Percentiles rank a stretch among this genome's conserved stretches.
Evolutionary conservation across 2,797 vertebrate species (phyloP).

Genomic region (Oreonectes daqikongensis): DNA sequence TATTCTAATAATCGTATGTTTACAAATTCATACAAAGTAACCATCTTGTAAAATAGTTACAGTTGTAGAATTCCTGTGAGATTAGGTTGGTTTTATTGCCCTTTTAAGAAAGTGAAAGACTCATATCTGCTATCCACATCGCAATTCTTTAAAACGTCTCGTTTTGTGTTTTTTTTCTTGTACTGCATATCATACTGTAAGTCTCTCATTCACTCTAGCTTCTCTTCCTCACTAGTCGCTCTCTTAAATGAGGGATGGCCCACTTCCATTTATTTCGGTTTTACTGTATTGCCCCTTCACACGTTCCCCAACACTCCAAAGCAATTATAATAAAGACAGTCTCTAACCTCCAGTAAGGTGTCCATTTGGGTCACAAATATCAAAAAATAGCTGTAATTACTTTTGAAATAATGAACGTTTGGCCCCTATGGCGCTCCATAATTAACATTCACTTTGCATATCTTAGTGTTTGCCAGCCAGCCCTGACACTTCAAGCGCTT

Average conservation of each 20-base stretch:
- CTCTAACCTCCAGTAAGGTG: slow-evolving; percentile 53
- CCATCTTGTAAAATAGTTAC: no score
- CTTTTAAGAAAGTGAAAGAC: no score
- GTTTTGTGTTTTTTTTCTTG: not conserved
- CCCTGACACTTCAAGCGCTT: slow-evolving; percentile 61
- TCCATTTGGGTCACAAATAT: slow-evolving; percentile 55
- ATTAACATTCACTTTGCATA: slow-evolving; percentile 73
- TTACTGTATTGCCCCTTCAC: slow-evolving; percentile 22
- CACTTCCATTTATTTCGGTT: slow-evolving; percentile 31
- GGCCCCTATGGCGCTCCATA: slow-evolving; percentile 68
- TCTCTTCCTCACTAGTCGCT: not conserved
- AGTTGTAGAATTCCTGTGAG: no score
- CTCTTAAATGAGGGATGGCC: slow-evolving; percentile 11
- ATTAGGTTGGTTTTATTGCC: no score
- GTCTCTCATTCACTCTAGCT: not conserved
- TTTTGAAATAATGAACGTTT: slow-evolving; percentile 66
- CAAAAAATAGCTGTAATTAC: slow-evolving; percentile 70
- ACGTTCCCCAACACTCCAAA: slow-evolving; percentile 39
- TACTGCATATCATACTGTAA: not conserved
- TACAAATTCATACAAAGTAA: no score
- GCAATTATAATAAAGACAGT: slow-evolving; percentile 45
- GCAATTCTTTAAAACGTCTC: not conserved
- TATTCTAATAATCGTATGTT: no score
- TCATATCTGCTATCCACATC: no score
- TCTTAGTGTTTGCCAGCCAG: slow-evolving; percentile 63